These are phyloP conservation scores for Cylloceria caligata DNA, from an alignment of 2,888 invertebrate species.

Conservation along the genomic window DNA sequence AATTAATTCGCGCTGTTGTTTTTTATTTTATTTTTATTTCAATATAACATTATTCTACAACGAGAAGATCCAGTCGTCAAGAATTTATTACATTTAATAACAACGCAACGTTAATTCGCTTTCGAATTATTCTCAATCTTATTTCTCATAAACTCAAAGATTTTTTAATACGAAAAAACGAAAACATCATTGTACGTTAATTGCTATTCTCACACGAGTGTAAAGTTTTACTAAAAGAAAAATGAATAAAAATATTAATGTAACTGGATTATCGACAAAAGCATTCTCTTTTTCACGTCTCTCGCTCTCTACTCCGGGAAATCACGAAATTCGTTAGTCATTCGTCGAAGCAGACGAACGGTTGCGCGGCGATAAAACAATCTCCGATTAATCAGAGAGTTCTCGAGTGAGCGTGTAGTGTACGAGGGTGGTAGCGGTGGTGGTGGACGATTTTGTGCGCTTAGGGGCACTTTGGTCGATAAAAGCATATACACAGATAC, in stretches of 20 bases:
- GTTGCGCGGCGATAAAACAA: conserved; percentile 59
- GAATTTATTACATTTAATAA: no score
- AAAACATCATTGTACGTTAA: no score
- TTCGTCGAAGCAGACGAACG: conserved; percentile 53
- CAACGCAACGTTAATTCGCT: no score
- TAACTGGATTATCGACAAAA: background rate
- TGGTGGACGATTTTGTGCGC: conserved; percentile 44
- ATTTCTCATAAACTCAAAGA: no score
- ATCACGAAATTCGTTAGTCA: conserved; percentile 61
- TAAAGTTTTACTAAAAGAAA: background rate
- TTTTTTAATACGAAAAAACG: no score
- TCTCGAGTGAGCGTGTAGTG: conserved; percentile 28
- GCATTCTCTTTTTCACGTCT: background rate
- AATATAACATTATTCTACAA: no score
- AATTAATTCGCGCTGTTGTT: no score
- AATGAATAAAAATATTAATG: background rate
- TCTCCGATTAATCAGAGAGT: conserved; percentile 63
- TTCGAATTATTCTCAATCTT: no score
- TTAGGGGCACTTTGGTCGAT: conserved; percentile 43
- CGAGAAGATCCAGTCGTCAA: no score
- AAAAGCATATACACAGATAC: conserved; percentile 28
- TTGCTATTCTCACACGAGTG: no score
- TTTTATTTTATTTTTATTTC: no score
- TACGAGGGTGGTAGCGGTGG: background rate
- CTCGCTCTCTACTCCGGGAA: conserved; percentile 32